phyloP scores from a whole-genome alignment of 1,140 invertebrate species.

The Calliphora vicina region DNA sequence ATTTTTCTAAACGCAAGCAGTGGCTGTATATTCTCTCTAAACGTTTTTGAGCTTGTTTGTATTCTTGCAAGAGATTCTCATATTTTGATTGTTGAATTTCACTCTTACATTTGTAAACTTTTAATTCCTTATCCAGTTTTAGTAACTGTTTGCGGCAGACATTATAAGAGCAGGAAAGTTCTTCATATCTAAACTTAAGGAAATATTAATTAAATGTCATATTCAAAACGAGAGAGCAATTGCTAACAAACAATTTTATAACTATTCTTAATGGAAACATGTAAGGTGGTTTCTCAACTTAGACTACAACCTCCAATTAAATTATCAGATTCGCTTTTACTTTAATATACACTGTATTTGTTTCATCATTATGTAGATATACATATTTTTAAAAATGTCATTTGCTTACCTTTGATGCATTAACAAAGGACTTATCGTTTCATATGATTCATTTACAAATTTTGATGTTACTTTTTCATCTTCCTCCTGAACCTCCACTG shows the following conservation, averaged over 20 bases:
- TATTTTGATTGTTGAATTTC: conserved; percentile 51
- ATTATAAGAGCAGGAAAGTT: conserved; percentile 50
- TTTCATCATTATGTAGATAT: too few relatives aligned
- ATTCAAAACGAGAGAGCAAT: too few relatives aligned
- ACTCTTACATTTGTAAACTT: conserved; percentile 45
- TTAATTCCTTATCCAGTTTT: conserved; percentile 50
- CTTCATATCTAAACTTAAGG: conserved; percentile 47
- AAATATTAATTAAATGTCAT: too few relatives aligned
- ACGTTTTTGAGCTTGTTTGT: conserved; percentile 45
- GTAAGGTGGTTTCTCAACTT: too few relatives aligned
- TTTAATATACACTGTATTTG: too few relatives aligned
- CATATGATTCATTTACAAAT: conserved; percentile 12
- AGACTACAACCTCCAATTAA: too few relatives aligned
- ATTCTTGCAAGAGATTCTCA: conserved; percentile 50
- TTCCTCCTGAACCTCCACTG: conserved; percentile 38
- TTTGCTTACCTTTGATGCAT: conserved; percentile 57
- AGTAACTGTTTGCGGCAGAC: conserved; percentile 48
- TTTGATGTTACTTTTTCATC: background rate
- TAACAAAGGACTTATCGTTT: conserved; percentile 54
- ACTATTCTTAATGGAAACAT: too few relatives aligned
- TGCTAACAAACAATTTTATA: too few relatives aligned
- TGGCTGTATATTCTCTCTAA: conserved; percentile 45
- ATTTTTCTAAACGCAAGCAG: conserved; percentile 45
- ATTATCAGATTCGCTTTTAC: too few relatives aligned
- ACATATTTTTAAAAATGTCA: background rate